These are phyloP conservation scores for Hemitrygon akajei DNA, from an alignment of 2,797 vertebrate genomes.

Conservation along the genomic window DNA sequence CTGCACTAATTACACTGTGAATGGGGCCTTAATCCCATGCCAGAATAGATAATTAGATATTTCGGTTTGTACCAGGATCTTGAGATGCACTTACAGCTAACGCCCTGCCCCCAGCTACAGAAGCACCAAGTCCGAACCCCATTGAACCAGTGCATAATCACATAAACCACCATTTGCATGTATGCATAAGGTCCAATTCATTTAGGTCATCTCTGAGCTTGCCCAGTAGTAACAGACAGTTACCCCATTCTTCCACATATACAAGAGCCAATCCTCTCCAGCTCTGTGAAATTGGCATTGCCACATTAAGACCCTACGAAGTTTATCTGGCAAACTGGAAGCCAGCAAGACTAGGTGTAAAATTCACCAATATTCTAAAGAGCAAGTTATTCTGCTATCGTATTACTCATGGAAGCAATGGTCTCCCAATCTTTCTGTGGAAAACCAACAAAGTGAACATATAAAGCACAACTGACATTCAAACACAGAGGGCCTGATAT, in stretches of 20 bases:
- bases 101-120: neutral
- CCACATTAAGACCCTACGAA: neutral
- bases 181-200: neutral
- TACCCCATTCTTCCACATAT: neutral
- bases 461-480: neutral
- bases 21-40: neutral
- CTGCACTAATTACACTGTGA: neutral
- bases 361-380: neutral
- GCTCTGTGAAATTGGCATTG: neutral
- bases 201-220: neutral
- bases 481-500: neutral
- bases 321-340: neutral
- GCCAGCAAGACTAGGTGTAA: neutral
- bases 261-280: neutral
- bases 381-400: too few relatives aligned
- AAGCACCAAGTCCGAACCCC: neutral
- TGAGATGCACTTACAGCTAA: neutral
- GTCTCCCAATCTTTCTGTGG: neutral
- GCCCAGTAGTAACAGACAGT: neutral
- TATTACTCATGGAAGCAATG: neutral
- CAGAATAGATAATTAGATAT: neutral
- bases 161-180: neutral
- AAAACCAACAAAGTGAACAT: neutral
- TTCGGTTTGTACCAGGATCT: neutral
- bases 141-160: neutral